Conservation (phyloP, 2,797 vertebrate genomes). For the Neostethus bicornis region DNA sequence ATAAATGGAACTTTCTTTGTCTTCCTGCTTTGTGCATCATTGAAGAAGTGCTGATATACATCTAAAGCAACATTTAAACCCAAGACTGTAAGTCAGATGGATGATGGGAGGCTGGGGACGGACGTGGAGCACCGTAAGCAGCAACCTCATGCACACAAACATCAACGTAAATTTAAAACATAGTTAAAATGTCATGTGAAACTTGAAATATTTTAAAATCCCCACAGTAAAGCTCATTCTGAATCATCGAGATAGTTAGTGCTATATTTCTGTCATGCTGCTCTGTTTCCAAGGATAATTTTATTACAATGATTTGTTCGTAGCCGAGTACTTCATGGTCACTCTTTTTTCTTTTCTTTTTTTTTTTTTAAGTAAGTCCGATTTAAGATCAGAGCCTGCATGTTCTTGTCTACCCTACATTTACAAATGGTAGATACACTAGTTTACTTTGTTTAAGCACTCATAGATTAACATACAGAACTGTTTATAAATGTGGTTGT, state of each 20-base stretch:
- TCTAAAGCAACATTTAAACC: constrained; percentile 28
- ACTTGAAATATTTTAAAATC: constrained; percentile 51
- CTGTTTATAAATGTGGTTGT: constrained; percentile 1
- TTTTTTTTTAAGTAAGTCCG: neutral
- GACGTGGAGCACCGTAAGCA: constrained; percentile 18
- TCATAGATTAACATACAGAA: constrained; percentile 3
- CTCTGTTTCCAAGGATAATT: constrained; percentile 40
- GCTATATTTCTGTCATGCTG: constrained; percentile 56
- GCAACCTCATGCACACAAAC: constrained; percentile 31
- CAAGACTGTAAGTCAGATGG: constrained; percentile 22
- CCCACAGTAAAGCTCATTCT: constrained; percentile 53
- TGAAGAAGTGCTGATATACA: constrained; percentile 5
- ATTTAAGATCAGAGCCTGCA: neutral
- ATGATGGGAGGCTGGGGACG: constrained; percentile 39
- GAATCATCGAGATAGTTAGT: constrained; percentile 60
- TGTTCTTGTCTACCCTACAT: constrained; percentile 10
- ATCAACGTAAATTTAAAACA: constrained; percentile 62
- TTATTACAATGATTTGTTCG: constrained; percentile 18
- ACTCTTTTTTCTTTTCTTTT: no score
- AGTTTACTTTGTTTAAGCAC: constrained; percentile 6
- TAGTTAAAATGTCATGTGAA: constrained; percentile 60
- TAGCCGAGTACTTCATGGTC: neutral
- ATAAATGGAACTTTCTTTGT: constrained; percentile 9
- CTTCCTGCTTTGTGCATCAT: constrained; percentile 12
- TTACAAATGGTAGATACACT: constrained; percentile 6